Percentiles rank a stretch among this genome's conserved stretches.
These are phyloP conservation scores for Anorthoa munda DNA, from an alignment of 2,888 invertebrate genomes.

Conservation along the genomic window DNA sequence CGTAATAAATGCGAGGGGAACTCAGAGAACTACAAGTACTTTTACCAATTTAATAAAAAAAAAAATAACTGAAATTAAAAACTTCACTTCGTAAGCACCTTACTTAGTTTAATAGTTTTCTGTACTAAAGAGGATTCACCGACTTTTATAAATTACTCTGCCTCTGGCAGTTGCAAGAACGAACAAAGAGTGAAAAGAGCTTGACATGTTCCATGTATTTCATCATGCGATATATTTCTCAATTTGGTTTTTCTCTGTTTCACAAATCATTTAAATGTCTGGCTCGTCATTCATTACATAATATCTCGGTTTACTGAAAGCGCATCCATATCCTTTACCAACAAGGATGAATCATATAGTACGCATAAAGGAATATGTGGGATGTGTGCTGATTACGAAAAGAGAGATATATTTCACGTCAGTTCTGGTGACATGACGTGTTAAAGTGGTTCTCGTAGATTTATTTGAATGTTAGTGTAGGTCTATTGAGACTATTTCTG, in stretches of 20 bases:
- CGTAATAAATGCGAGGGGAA: not conserved
- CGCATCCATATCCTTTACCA: conserved; percentile 30
- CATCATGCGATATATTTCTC: not conserved
- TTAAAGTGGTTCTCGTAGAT: not conserved
- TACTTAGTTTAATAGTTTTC: not conserved
- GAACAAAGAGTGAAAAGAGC: not conserved
- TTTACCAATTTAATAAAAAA: not conserved
- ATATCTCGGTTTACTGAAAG: conserved; percentile 33
- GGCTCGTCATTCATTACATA: conserved; percentile 39
- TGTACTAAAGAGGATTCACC: not conserved
- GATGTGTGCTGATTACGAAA: conserved; percentile 55
- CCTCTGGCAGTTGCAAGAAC: not conserved
- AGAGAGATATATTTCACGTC: conserved; percentile 5
- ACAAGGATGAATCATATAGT: conserved; percentile 38
- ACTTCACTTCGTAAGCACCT: not conserved
- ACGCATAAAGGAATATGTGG: conserved; percentile 42
- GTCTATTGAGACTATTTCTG: not conserved
- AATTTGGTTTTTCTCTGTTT: conserved; percentile 20
- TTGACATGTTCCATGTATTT: conserved; percentile 3
- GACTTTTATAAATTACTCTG: not conserved
- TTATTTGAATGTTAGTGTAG: not conserved
- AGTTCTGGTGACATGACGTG: not conserved
- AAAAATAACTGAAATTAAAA: not conserved
- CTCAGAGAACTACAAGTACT: not conserved
- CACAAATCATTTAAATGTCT: conserved; percentile 6